Conservation (phyloP, 1,140 invertebrate genomes). For the Bombyx mori region ASM3026992v2 NC_085107.1:7210501-7211000, state of each 20-base stretch:
- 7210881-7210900: neutral
- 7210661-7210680: too few species aligned
- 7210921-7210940: neutral
- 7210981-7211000: constrained; percentile 11
- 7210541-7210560: neutral
- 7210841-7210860: constrained; percentile 1
- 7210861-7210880: neutral
- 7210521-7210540: constrained; percentile 6
- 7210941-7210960: constrained; percentile 3
- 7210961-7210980: constrained; percentile 9
- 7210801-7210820: too few species aligned
- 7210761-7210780: too few species aligned
- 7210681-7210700: too few species aligned
- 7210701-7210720: too few species aligned
- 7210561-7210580: too few species aligned
- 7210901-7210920: neutral
- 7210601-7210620: neutral
- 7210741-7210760: too few species aligned
- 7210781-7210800: too few species aligned
- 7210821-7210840: neutral
- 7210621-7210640: neutral
- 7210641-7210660: neutral
- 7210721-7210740: too few species aligned
- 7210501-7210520: constrained; percentile 9
- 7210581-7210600: neutral